phyloP scores from a whole-genome alignment of 1,140 invertebrate species.

The Tribolium castaneum region DNA sequence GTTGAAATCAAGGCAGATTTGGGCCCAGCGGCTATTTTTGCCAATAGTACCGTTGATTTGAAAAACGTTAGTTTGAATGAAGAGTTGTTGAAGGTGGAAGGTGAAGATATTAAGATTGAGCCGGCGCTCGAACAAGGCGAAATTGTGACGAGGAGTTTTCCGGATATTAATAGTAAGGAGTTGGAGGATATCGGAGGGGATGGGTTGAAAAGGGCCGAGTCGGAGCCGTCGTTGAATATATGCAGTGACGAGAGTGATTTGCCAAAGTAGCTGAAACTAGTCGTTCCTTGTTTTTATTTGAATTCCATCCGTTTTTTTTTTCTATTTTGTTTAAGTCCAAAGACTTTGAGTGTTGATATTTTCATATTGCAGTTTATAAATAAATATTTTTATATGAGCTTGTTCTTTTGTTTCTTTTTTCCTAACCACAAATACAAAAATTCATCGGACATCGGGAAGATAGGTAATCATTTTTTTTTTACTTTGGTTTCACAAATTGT shows the following conservation, averaged over 20 bases:
- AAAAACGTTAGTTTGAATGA: constrained; percentile 83
- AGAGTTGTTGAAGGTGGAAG: constrained; percentile 69
- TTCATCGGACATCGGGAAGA: too few species aligned
- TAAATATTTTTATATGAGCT: constrained; percentile 20
- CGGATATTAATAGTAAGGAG: constrained; percentile 59
- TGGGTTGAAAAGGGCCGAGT: constrained; percentile 60
- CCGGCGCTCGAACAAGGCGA: constrained; percentile 59
- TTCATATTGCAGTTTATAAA: constrained; percentile 12
- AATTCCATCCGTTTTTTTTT: background rate
- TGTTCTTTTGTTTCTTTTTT: background rate
- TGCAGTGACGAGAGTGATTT: constrained; percentile 32
- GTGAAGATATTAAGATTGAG: constrained; percentile 65
- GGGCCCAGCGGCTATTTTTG: constrained; percentile 81
- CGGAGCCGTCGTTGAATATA: constrained; percentile 54
- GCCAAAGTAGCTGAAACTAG: constrained; percentile 8
- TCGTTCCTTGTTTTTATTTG: background rate
- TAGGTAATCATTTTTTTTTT: too few species aligned
- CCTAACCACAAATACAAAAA: too few species aligned
- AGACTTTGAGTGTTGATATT: background rate
- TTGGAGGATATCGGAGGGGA: constrained; percentile 61
- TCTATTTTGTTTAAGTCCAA: background rate
- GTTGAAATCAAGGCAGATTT: constrained; percentile 57
- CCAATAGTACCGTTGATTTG: constrained; percentile 89
- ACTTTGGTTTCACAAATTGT: too few species aligned
- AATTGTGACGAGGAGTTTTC: constrained; percentile 60